Base-by-base conservation (phyloP, 2,113 vertebrate genomes). In the Cheilinus undulatus region DNA sequence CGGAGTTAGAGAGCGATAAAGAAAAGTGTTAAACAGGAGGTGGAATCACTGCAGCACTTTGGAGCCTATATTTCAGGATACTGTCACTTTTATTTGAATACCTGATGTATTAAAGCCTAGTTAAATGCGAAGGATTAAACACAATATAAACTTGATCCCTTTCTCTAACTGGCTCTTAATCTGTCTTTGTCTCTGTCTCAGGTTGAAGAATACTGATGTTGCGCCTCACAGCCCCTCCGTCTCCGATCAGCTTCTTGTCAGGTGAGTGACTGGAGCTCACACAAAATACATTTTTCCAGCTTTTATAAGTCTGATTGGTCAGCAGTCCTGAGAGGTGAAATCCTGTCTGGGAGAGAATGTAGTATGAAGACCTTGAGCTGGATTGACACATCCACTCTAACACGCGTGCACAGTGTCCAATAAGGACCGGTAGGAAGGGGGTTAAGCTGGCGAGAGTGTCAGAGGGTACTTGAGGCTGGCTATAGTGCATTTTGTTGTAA, bases 401-500 rank as follows among this genome's bases (percentile, higher is more conserved):
- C 58, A 51, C 20, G 51, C 17, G 53, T 14, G 2, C 7, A 26
- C 28, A 53, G 23, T 36, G 74, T 62, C 48, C 74, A 82, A 20
- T 51, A 15, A 58, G 30, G 48, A 48, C 32, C 92, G 91, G 92
- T 92, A 92, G 92, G 27, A 89, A 92, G 93, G 91, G 95, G 93
- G 94, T 94, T 96, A 93, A 96, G 91, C 91, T 95, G 89, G 89
- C 85, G 76, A 43, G 89, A 92, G 93, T 94, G 93, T 94, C 95
- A 93, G 94, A 94, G 95, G 93, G 92, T 94, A 93, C 78, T 62
- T 92, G 92, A 90, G 88, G 89, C 90, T 90, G 88, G 93, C 95
- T 95, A 95, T 97, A 96, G 96, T 97, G 95, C 95, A 95, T 97
- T 98, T 96, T 95, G 95, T 93, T 97, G 96, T 97, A 97, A 96